Percentiles rank a stretch among this genome's conserved stretches.
These are phyloP conservation scores for Toxotes jaculatrix DNA, from an alignment of 2,113 vertebrate genomes.

Conservation along the genomic window DNA sequence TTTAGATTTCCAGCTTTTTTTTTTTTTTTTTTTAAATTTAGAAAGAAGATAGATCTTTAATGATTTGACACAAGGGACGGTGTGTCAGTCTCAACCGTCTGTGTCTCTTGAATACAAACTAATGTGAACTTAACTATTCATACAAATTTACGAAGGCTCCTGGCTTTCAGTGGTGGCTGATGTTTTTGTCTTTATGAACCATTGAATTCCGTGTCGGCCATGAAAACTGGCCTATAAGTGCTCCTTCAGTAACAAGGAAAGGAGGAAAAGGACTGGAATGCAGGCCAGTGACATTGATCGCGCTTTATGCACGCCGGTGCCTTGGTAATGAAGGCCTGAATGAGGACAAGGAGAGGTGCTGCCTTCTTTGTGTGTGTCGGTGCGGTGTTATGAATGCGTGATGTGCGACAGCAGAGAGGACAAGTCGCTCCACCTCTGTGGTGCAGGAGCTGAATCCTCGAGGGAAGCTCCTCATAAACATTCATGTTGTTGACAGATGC, in stretches of 20 bases:
- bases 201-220: not conserved
- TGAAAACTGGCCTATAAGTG: not conserved
- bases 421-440: conserved; percentile 30
- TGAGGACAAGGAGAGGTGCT: not conserved
- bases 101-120: not conserved
- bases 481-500: conserved; percentile 59
- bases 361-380: not conserved
- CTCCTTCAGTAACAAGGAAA: not conserved
- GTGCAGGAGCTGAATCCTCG: conserved; percentile 3
- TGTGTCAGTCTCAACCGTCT: not conserved
- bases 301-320: not conserved
- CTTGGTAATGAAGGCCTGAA: not conserved
- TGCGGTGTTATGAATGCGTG: conserved; percentile 11
- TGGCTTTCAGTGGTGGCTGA: not conserved
- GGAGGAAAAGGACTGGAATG: not conserved
- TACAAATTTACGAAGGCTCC: not conserved
- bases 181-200: too few species aligned
- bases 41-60: not conserved
- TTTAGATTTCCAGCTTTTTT: not conserved
- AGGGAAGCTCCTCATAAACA: conserved; percentile 60
- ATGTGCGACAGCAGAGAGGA: conserved; percentile 29
- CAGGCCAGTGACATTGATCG: not conserved
- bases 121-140: not conserved
- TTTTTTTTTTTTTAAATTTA: too few species aligned
- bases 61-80: not conserved